Evolutionary conservation across 37 sponge, comb jelly and placozoan genomes (phyloP).

Genomic region (Agelas oroides): DNA sequence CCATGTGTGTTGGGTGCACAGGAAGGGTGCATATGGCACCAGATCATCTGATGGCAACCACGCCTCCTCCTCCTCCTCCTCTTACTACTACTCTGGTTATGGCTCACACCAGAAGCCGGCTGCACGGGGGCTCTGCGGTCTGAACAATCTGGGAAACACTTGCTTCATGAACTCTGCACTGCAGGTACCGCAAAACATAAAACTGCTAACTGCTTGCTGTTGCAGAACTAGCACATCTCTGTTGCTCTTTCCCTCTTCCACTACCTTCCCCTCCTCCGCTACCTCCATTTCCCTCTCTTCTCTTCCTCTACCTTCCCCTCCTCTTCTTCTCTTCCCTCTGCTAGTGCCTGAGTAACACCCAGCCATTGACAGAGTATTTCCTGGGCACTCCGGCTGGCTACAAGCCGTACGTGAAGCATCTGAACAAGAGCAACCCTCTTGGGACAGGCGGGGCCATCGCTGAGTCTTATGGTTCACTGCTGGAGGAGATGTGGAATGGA

Average conservation of each 20-base stretch:
- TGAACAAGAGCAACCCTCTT: conserved; percentile 86
- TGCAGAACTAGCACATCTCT: no score
- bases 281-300: conserved; percentile 2
- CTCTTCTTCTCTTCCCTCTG: neutral
- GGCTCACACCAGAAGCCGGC: conserved; percentile 37
- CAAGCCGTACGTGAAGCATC: conserved; percentile 76
- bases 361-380: conserved; percentile 86
- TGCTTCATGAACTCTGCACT: conserved; percentile 94
- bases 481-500: conserved; percentile 92
- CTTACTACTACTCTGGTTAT: neutral
- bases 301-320: no score
- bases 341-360: conserved; percentile 94
- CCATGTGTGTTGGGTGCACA: no score
- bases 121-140: conserved; percentile 80
- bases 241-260: no score
- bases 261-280: no score
- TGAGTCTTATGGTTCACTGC: conserved; percentile 83
- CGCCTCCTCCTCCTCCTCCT: conserved; percentile 12
- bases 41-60: neutral
- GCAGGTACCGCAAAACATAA: no score
- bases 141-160: conserved; percentile 91
- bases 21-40: neutral
- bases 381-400: conserved; percentile 40
- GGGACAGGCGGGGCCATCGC: conserved; percentile 91
- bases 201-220: neutral